These are phyloP conservation scores for Megatriorchis doriae DNA, from an alignment of 2,113 vertebrate species.

Conservation along the genomic window DNA sequence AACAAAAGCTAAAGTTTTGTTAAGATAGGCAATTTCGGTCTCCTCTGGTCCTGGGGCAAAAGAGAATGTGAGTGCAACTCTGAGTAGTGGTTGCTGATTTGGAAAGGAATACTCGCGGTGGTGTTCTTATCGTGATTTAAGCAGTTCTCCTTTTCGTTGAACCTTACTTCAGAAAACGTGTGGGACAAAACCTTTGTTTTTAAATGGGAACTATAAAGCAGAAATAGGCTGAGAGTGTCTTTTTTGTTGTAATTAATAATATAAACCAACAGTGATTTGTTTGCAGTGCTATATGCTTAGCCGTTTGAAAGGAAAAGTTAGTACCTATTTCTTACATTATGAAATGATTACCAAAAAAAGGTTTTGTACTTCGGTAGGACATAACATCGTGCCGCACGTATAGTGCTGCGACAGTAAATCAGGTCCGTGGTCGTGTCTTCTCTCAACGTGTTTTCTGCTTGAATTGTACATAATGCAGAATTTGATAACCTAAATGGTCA, in stretches of 20 bases:
- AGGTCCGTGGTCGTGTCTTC: rapidly evolving
- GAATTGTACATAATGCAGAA: no score
- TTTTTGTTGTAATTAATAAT: not conserved
- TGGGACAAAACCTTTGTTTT: not conserved
- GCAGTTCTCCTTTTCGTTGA: not conserved
- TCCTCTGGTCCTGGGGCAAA: not conserved
- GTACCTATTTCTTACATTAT: not conserved
- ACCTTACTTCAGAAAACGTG: not conserved
- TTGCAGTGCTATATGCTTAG: not conserved
- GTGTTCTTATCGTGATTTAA: rapidly evolving
- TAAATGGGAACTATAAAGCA: not conserved
- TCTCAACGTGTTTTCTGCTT: not conserved
- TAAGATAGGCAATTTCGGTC: rapidly evolving
- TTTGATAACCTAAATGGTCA: not conserved
- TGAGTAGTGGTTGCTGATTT: not conserved
- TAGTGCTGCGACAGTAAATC: not conserved
- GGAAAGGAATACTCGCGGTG: not conserved
- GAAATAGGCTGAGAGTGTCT: not conserved
- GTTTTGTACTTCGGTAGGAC: not conserved
- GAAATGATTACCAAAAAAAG: not conserved
- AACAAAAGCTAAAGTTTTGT: not conserved
- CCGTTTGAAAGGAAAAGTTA: not conserved
- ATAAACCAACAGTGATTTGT: not conserved
- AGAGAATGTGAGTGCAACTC: not conserved
- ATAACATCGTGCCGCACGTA: rapidly evolving